Conservation (phyloP, 1,140 invertebrate genomes). For the Capitella teleta region DNA sequence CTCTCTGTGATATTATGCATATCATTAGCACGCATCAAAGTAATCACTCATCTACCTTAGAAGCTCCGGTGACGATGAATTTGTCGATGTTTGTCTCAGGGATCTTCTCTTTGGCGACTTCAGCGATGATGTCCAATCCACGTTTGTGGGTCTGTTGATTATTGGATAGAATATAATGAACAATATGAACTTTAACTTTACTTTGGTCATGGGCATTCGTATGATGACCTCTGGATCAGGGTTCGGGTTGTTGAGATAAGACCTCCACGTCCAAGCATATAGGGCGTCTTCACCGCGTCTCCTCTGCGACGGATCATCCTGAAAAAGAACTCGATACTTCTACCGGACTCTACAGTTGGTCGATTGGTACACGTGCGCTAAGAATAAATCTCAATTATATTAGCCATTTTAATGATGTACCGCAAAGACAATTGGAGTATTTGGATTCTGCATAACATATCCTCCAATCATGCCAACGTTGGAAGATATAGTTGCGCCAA, state of each 20-base stretch:
- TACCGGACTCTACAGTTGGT: too few relatives aligned
- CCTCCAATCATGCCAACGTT: too few relatives aligned
- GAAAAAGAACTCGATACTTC: background rate
- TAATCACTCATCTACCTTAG: background rate
- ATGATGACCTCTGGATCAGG: background rate
- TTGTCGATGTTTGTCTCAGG: background rate
- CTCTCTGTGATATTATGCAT: background rate
- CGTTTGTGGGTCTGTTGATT: background rate
- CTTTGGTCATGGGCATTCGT: constrained; percentile 5
- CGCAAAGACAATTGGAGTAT: too few relatives aligned
- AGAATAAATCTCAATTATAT: too few relatives aligned
- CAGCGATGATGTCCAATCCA: background rate
- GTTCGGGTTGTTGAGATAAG: background rate
- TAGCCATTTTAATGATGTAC: too few relatives aligned
- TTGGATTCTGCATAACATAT: too few relatives aligned
- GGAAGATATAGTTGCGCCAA: too few relatives aligned
- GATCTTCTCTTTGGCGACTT: background rate
- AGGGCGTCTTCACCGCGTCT: background rate
- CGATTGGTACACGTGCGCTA: too few relatives aligned
- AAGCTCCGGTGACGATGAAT: background rate
- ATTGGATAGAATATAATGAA: too few relatives aligned
- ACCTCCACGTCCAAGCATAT: constrained; percentile 2
- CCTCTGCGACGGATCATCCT: background rate
- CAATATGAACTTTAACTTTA: too few relatives aligned
- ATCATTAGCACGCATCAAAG: too few relatives aligned